Percentiles rank a stretch among this genome's conserved stretches.
Conservation (phyloP, 2,113 vertebrate species). For the Prionailurus viverrinus region DNA sequence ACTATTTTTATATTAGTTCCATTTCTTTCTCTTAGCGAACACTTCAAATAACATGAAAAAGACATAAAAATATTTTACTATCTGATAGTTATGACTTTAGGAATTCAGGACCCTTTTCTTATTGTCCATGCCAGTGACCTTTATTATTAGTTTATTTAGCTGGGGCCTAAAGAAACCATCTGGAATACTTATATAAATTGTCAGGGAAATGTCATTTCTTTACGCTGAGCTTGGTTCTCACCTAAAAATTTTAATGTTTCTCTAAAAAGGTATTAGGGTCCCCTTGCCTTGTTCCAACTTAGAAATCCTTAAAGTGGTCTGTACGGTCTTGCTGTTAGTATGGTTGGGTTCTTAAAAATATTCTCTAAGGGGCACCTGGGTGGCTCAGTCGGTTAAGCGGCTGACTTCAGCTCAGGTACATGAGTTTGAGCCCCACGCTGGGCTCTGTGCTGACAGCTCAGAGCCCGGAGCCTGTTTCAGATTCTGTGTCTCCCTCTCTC, state of each 20-base stretch:
- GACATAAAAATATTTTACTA: conserved; percentile 43
- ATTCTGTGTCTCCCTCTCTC: too few species aligned
- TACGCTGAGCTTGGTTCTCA: neutral
- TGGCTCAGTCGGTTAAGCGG: too few species aligned
- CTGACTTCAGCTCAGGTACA: too few species aligned
- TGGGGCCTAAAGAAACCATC: neutral
- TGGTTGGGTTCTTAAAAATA: neutral
- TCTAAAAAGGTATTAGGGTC: neutral
- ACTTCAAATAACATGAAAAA: conserved; percentile 22
- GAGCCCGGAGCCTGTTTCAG: too few species aligned
- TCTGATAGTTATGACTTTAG: neutral
- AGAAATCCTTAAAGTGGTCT: neutral
- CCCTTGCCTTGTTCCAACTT: neutral
- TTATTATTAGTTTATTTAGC: neutral
- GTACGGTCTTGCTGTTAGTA: neutral
- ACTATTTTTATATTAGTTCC: conserved; percentile 34
- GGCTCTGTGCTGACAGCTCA: too few species aligned
- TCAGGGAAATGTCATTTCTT: conserved; percentile 26
- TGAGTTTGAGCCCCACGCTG: too few species aligned
- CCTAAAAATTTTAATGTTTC: conserved; percentile 33
- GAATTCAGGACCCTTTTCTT: neutral
- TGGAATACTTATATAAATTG: neutral
- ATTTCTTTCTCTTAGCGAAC: conserved; percentile 5
- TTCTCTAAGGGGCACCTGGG: too few species aligned
- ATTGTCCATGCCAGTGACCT: neutral